Evolutionary conservation across 2,888 invertebrate genomes (phyloP).

Genomic region (Quadriops clusia): DNA sequence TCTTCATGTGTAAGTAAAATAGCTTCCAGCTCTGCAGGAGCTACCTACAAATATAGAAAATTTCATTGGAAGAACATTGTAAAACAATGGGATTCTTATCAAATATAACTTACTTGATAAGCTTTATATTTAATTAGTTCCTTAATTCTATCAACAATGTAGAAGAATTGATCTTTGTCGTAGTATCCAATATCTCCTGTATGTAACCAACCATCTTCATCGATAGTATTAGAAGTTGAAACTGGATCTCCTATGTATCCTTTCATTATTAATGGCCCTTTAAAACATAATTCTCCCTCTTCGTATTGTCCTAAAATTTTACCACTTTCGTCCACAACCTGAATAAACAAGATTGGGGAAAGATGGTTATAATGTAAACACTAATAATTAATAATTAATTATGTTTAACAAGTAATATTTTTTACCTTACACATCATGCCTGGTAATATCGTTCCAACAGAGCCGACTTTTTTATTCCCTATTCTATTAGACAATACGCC

Average conservation of each 20-base stretch:
- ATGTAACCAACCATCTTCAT: conserved; percentile 65
- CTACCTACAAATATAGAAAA: conserved; percentile 16
- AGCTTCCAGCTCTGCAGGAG: conserved; percentile 49
- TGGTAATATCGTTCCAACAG: conserved; percentile 55
- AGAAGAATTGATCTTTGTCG: conserved; percentile 67
- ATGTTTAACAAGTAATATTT: neutral
- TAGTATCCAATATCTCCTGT: conserved; percentile 80
- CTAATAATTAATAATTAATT: neutral
- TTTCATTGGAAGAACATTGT: neutral
- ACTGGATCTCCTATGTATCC: conserved; percentile 67
- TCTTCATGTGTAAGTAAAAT: conserved; percentile 43
- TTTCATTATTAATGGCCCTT: conserved; percentile 57
- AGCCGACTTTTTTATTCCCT: conserved; percentile 42
- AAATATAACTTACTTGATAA: conserved; percentile 48
- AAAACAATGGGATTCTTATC: neutral
- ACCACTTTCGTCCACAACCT: conserved; percentile 51
- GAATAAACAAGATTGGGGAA: conserved; percentile 5
- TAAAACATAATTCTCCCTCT: conserved; percentile 76
- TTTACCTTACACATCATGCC: conserved; percentile 51
- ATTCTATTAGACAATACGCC: conserved; percentile 37
- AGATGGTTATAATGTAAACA: too few relatives aligned
- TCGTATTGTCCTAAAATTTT: conserved; percentile 48
- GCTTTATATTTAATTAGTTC: conserved; percentile 90
- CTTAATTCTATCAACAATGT: conserved; percentile 77
- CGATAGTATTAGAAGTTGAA: conserved; percentile 56